Base-by-base conservation (phyloP, 2,888 invertebrate species). In the Volucella inflata region DNA sequence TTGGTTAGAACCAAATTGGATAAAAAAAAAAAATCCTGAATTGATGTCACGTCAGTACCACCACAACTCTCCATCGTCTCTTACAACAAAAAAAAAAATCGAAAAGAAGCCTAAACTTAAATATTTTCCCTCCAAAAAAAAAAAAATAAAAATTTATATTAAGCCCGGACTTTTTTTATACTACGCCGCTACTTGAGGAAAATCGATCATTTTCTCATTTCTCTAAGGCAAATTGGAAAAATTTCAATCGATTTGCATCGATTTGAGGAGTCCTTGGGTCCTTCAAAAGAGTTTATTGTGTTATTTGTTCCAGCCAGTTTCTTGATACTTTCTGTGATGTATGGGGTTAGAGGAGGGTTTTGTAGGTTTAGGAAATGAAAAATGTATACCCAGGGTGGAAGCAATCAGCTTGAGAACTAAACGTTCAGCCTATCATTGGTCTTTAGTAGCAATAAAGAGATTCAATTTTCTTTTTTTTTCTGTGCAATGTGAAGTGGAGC, bases 321-420 rank as follows among this genome's bases (percentile, higher is more conserved):
- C 42, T 59, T 21, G 21, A 8, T 4, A 14, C 17, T 17, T 17
- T 17, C 3, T 3, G 2, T n/a, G 30, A 4, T 12, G 3, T 30
- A 8, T 1, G 17, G 14, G n/a, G 30, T 36, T n/a, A 36, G 12
- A 55, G 12, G 53, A 55, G 30, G 53, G 36, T 2, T 55, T 12
- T 4, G 53, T 6, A 9, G 40, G 11, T 30, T 10, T 8, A 12
- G 10, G 10, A 53, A 21, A 12, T 38, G n/a, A n/a, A 16, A 17
- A 14, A 30, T 21, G 14, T 12, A 21, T 2, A 53, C 16, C 6
- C 16, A 9, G 36, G 44, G n/a, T 30, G 46, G 21, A 21, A 64
- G 64, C 74, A 74, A 74, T 74, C 74, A 64, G 55, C 38, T 74
- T 65, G 74, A 74, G 74, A 74, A 74, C 74, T 64, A 65, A 74